Percentiles rank a stretch among this genome's conserved stretches.
Conservation (phyloP, 1,140 invertebrate species). For the Tenebrio molitor region DNA sequence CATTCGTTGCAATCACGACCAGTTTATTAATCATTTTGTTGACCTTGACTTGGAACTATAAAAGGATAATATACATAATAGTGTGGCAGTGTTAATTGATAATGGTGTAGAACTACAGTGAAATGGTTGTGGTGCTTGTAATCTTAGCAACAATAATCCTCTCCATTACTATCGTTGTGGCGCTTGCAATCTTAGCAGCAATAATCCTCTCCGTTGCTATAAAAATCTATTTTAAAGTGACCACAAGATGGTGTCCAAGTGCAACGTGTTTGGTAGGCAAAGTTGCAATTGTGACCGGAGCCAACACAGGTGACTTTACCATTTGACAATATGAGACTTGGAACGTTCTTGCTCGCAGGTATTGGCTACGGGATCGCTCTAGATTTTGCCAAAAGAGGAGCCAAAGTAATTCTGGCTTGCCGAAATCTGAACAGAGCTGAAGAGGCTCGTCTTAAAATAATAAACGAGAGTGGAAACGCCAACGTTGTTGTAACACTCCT, state of each 20-base stretch:
- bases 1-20: too few relatives aligned
- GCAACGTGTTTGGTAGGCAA: conserved; percentile 53
- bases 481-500: conserved; percentile 73
- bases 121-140: too few relatives aligned
- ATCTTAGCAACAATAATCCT: too few relatives aligned
- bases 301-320: conserved; percentile 51
- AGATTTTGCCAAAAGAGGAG: conserved; percentile 76
- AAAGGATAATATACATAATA: too few relatives aligned
- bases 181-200: too few relatives aligned
- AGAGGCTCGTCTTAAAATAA: conserved; percentile 73
- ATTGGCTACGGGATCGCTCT: conserved; percentile 80
- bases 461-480: conserved; percentile 67
- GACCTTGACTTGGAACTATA: too few relatives aligned
- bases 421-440: conserved; percentile 77
- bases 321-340: neutral
- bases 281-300: conserved; percentile 54
- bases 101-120: too few relatives aligned
- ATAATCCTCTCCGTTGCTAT: neutral
- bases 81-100: too few relatives aligned
- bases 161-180: too few relatives aligned
- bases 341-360: conserved; percentile 64
- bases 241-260: conserved; percentile 47
- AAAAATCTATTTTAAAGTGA: conserved; percentile 49
- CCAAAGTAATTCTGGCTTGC: conserved; percentile 79
- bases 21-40: too few relatives aligned